These are phyloP conservation scores for Phengaris arion DNA, from an alignment of 2,888 invertebrate genomes.

Conservation along the genomic window DNA sequence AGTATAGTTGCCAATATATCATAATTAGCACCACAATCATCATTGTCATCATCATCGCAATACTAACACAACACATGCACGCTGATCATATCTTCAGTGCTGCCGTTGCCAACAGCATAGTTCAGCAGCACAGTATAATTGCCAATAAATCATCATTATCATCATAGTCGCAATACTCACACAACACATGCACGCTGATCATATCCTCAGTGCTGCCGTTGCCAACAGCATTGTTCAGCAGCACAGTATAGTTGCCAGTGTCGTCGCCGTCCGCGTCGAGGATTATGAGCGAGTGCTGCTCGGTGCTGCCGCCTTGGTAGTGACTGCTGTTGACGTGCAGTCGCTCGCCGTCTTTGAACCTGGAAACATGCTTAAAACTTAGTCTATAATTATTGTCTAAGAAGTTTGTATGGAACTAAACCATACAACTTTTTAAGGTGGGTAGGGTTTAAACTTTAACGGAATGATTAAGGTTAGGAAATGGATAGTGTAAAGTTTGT, in stretches of 20 bases:
- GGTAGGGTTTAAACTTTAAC: too few relatives aligned
- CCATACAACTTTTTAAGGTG: too few relatives aligned
- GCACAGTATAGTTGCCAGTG: slow-evolving; percentile 91
- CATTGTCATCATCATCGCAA: neutral
- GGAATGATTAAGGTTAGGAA: too few relatives aligned
- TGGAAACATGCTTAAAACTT: slow-evolving; percentile 49
- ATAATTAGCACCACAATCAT: neutral
- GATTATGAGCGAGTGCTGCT: slow-evolving; percentile 88
- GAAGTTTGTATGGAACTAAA: too few relatives aligned
- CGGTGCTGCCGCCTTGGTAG: slow-evolving; percentile 87
- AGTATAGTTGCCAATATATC: slow-evolving; percentile 89
- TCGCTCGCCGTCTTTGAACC: slow-evolving; percentile 84
- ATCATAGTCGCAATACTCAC: slow-evolving; percentile 79
- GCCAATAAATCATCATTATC: slow-evolving; percentile 65
- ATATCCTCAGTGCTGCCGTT: slow-evolving; percentile 85
- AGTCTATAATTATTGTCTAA: too few relatives aligned
- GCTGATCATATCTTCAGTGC: slow-evolving; percentile 85
- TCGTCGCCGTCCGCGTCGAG: slow-evolving; percentile 87
- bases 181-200: slow-evolving; percentile 88
- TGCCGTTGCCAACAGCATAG: slow-evolving; percentile 88
- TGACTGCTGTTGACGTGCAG: slow-evolving; percentile 75
- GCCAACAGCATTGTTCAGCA: slow-evolving; percentile 89
- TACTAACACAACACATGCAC: slow-evolving; percentile 91
- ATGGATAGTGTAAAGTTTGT: too few relatives aligned
- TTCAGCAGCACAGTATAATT: slow-evolving; percentile 90